Base-by-base conservation (phyloP, 2,113 vertebrate species). In the Tylochromis polylepis region DNA sequence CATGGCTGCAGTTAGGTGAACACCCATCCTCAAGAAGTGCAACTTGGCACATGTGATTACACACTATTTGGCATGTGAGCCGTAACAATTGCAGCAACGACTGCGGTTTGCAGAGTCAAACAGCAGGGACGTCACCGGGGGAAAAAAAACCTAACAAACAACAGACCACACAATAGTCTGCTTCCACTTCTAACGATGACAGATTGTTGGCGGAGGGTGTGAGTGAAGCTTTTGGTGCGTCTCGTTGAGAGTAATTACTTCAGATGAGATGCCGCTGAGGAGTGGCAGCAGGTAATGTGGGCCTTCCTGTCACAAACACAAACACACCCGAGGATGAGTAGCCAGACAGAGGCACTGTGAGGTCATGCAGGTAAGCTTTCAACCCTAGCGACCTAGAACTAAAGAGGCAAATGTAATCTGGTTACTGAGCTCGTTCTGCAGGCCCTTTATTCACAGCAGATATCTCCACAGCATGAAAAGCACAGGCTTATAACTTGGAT, bases 21-120 rank as follows among this genome's bases (percentile, higher is more conserved):
- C 83, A 89, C 77, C 67, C 85, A 20, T 87, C 58, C 77, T 87
- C 84, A 53, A 8, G 77, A 88, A 87, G 84, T 85, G 81, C 85
- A 88, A 83, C 86, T 57, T 65, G 79, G 93, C 91, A 87, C 79
- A 79, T 55, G 62, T 38, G 60, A 93, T 88, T 88, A 88, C 78
- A 86, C 81, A 83, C 72, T 15, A 70, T 89, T 85, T 91, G 80
- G 89, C 82, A 79, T 84, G n/a, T 60, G 62, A 83, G 80, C 11
- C 15, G 85, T 89, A 90, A 89, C 83, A 90, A 88, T 5, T 62
- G 81, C 75, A 22, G 72, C 85, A 91, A 86, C 43, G 49, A 51
- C 87, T 88, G 91, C 55, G 85, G 89, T 89, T 90, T 62, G 38
- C 77, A 36, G 16, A 65, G 78, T 82, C 55, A 53, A 5, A 58